A percentile compares a stretch with the other conserved stretches of the same genome.
These are phyloP conservation scores for Drosophila hawaiiensis DNA, from an alignment of 2,888 invertebrate genomes.

Conservation along the genomic window DNA sequence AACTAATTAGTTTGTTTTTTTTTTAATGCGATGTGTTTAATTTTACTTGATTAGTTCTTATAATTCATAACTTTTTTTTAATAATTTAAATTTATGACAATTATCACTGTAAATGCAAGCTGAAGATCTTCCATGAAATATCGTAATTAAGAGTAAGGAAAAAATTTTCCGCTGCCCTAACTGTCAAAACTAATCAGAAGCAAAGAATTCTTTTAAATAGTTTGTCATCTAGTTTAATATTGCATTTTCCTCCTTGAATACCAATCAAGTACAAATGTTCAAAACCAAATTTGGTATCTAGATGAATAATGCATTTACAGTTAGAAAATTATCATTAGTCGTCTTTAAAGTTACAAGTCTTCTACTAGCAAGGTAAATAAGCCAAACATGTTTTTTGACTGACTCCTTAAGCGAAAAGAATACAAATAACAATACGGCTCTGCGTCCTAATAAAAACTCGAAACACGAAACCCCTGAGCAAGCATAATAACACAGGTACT, in stretches of 20 bases:
- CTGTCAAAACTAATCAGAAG: not conserved
- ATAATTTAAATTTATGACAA: not conserved
- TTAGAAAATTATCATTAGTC: not conserved
- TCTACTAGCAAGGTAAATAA: not conserved
- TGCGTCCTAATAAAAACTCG: conserved; percentile 4
- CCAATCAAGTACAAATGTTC: not conserved
- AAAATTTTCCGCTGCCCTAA: not conserved
- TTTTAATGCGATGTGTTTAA: conserved; percentile 2
- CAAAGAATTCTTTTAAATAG: not conserved
- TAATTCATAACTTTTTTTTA: not conserved
- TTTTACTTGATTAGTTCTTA: not conserved
- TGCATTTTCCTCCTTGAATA: not conserved
- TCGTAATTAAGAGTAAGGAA: not conserved
- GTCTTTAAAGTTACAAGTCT: not conserved
- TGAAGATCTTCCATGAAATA: not conserved
- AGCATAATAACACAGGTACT: conserved; percentile 50
- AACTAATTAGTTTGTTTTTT: conserved; percentile 37
- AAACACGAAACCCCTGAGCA: conserved; percentile 36
- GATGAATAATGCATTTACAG: not conserved
- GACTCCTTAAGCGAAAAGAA: not conserved
- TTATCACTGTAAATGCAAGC: not conserved
- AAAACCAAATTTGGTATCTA: not conserved
- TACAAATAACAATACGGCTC: not conserved
- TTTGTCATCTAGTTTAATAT: not conserved
- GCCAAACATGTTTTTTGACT: not conserved